Conservation (phyloP, 2,888 invertebrate species). For the Cremastinae sp. region DNA sequence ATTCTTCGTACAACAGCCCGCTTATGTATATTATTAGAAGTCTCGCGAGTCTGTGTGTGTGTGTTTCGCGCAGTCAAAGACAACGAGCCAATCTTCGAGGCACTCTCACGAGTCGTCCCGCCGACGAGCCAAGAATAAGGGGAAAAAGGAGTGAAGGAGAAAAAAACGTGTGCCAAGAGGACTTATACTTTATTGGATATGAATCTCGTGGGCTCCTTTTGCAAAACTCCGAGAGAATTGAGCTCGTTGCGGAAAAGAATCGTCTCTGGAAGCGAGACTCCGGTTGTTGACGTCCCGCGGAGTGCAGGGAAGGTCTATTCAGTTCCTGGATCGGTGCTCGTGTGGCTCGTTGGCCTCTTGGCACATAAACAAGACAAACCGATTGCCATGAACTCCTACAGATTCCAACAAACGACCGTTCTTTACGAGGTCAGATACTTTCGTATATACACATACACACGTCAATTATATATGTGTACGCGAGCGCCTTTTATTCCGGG, state of each 20-base stretch:
- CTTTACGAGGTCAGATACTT: slow-evolving; percentile 63
- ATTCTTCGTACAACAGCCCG: slow-evolving; percentile 1
- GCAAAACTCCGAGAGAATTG: background rate
- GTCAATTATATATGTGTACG: background rate
- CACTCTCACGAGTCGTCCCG: too few species aligned
- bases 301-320: slow-evolving; percentile 21
- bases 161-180: slow-evolving; percentile 10
- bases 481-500: slow-evolving; percentile 25
- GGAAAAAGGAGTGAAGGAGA: background rate
- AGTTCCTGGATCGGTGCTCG: slow-evolving; percentile 4
- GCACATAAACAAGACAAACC: slow-evolving; percentile 61
- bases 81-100: background rate
- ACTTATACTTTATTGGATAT: slow-evolving; percentile 23
- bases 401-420: slow-evolving; percentile 65
- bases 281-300: slow-evolving; percentile 23
- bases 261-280: slow-evolving; percentile 5
- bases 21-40: slow-evolving; percentile 3
- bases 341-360: slow-evolving; percentile 28
- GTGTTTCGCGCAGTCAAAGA: slow-evolving; percentile 13
- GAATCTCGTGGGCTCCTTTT: slow-evolving; percentile 35
- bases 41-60: slow-evolving; percentile 1
- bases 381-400: slow-evolving; percentile 64
- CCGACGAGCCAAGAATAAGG: background rate
- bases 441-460: background rate
- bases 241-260: slow-evolving; percentile 1